phyloP scores from a whole-genome alignment of 2,888 invertebrate species.

The Aleiodes leptofemur region DNA sequence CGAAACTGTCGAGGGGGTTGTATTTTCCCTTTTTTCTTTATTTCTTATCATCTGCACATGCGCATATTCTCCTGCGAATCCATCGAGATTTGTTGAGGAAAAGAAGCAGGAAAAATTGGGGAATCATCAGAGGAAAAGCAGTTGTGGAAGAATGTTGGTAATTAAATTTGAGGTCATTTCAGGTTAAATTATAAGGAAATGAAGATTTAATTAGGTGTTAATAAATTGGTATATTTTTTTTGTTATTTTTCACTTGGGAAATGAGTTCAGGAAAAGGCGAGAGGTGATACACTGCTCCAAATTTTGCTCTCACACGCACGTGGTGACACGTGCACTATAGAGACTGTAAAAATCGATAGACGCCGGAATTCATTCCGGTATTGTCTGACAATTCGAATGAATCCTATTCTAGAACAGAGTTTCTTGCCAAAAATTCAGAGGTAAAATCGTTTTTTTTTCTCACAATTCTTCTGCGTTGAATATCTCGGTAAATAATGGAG shows the following conservation, averaged over 20 bases:
- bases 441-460: no score
- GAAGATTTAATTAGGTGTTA: no score
- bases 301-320: conserved; percentile 32
- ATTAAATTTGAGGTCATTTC: neutral
- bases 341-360: conserved; percentile 36
- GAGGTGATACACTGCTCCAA: neutral
- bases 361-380: conserved; percentile 16
- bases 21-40: conserved; percentile 37
- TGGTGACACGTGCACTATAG: conserved; percentile 34
- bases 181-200: no score
- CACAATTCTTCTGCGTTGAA: neutral
- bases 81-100: no score
- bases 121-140: no score
- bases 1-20: conserved; percentile 48
- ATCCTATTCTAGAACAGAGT: conserved; percentile 5
- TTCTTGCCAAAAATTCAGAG: no score
- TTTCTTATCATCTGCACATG: conserved; percentile 40
- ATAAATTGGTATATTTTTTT: no score
- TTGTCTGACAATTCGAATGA: conserved; percentile 31
- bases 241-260: no score
- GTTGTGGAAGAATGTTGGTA: neutral
- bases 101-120: no score
- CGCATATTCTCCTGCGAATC: neutral
- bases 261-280: neutral
- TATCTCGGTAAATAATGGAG: neutral